A percentile compares a stretch with the other conserved stretches of the same genome.
Evolutionary conservation across 2,888 invertebrate genomes (phyloP).

Genomic region (Clivina fossor): DNA sequence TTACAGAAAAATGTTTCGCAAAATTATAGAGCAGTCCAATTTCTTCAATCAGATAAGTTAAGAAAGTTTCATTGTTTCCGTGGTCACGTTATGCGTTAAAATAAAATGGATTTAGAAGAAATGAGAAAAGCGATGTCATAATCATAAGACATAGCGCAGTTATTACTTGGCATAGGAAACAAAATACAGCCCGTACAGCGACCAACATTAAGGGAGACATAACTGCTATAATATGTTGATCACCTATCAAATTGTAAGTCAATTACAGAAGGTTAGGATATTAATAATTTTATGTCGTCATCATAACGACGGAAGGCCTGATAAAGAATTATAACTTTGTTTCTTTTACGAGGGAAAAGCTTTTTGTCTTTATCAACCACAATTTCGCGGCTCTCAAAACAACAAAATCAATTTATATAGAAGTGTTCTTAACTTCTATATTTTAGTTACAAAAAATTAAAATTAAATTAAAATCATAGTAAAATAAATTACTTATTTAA

Average conservation of each 20-base stretch:
- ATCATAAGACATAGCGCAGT: conserved; percentile 13
- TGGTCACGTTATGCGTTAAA: no score
- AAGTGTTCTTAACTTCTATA: neutral
- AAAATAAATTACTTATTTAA: no score
- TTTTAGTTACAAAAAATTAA: neutral
- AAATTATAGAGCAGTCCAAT: no score
- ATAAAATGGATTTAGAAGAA: conserved; percentile 8
- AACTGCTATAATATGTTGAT: conserved; percentile 48
- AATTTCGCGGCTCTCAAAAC: no score
- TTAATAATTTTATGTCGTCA: conserved; percentile 53
- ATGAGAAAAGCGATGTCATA: conserved; percentile 12
- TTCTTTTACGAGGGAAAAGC: conserved; percentile 42
- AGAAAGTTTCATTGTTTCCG: no score
- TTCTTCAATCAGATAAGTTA: no score
- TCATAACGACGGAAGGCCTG: conserved; percentile 47
- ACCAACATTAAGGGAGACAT: conserved; percentile 19
- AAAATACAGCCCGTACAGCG: neutral
- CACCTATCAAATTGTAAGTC: conserved; percentile 51
- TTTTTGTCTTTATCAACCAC: conserved; percentile 21
- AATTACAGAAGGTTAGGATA: conserved; percentile 50
- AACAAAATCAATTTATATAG: neutral
- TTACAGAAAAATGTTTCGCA: no score
- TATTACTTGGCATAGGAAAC: neutral
- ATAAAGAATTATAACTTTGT: conserved; percentile 51
- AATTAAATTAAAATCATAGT: no score